Base-by-base conservation (phyloP, 1,140 invertebrate species). In the Rhopalosiphum maidis region DNA sequence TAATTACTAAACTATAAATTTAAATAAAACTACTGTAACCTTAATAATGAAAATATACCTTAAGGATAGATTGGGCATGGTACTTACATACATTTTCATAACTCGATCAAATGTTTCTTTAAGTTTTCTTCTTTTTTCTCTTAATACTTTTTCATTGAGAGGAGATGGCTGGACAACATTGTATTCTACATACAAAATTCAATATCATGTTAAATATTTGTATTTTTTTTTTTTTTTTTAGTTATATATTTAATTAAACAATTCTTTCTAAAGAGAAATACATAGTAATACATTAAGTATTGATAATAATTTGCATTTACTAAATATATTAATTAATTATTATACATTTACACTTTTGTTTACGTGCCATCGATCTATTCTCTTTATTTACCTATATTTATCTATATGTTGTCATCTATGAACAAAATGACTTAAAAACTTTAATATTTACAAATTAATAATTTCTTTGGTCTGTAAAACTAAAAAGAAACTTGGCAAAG, bases 111-210 rank as follows among this genome's bases (percentile, higher is more conserved):
- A 97, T 6, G 99, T 99, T 95, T 99, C 99, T 95, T 98, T 97
- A 18, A 99, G 95, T 95, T 99, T 99, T 95, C 98, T 99, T 94
- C 99, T 96, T 95, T 99, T 99, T 94, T 99, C 99, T 95, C 98
- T 98, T 90, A 99, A 95, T 35, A 99, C 99, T 96, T 99, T 99
- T 95, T 99, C 98, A 96, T 99, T 99, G 4, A 99, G 95, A 30
- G 98, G 98, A 54, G 99, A 98, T 87, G 98, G 98, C 95, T 99
- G 97, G 94, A 98, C 96, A 6, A 99, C 98, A 96, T 99, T 99
- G 95, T 97, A 99, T 96, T 99, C 98, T 99, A 95, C 68, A 96
- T 96, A 94, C 77, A 93, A 94, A 94, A 93, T 94, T 55, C 87
- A 54, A 77, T 89, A 55, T 83, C 48, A 55, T 41, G 15, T 30